Base-by-base conservation (phyloP, 2,113 vertebrate species). In the Clarias macrocephalus region DNA sequence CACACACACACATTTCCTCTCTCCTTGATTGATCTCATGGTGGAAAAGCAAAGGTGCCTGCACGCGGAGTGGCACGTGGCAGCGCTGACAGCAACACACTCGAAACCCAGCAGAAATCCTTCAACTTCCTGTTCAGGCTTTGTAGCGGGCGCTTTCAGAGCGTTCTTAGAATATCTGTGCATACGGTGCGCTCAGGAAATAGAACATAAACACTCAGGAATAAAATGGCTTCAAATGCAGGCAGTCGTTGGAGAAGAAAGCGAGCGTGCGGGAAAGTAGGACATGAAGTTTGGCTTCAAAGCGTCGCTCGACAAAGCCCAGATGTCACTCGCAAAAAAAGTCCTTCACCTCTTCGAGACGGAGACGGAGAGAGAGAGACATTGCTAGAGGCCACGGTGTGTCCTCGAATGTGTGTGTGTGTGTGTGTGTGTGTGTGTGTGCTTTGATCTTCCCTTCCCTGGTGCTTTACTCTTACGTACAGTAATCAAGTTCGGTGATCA, bases 221-320 rank as follows among this genome's bases (percentile, higher is more conserved):
- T 5, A 5, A 48, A 28, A 56, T 21, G 16, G 30, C 28, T 73
- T 62, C 82, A 85, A 12, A 84, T 85, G 77, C 82, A 90, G 33
- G 83, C 60, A 86, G 86, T 30, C 18, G 75, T 80, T 23, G 88
- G 59, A 57, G 77, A 86, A 89, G 91, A 86, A 90, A 89, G 82
- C 76, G 19, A 88, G 89, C 90, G 90, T 92, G 92, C 92, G 88
- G 77, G 81, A 89, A 93, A 94, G 93, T 91, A 91, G 91, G 88
- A 94, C 83, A 89, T 90, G 85, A 91, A 90, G 92, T 91, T 89
- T 48, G 90, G 84, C 90, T 93, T 94, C 91, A 94, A 94, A 93
- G 93, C 72, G 48, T 84, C 54, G 66, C 84, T 86, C 89, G 92
- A 90, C 90, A 91, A 91, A 93, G 90, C 85, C 83, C 60, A 87